Percentiles rank a stretch among this genome's conserved stretches.
phyloP scores from a whole-genome alignment of 2,888 invertebrate species.

The Cyrtodaria siliqua region DNA sequence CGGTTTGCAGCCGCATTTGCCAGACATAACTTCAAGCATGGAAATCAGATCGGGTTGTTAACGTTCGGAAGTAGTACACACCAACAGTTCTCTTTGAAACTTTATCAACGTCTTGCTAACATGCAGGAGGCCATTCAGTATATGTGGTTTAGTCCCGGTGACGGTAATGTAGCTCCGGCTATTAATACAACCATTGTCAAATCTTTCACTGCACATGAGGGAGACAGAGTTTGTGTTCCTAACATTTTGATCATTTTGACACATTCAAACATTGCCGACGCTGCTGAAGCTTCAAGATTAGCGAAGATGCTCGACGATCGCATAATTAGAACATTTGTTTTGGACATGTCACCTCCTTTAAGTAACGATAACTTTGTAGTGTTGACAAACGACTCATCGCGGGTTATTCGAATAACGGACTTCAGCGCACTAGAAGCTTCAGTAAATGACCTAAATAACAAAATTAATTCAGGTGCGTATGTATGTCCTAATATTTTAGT shows the following conservation, averaged over 20 bases:
- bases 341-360: neutral
- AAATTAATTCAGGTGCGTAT: too few relatives aligned
- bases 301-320: neutral
- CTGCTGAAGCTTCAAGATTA: neutral
- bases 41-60: conserved; percentile 14
- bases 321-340: neutral
- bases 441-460: too few relatives aligned
- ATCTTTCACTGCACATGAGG: conserved; percentile 20
- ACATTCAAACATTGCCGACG: neutral
- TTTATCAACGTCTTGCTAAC: neutral
- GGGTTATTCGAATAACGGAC: too few relatives aligned
- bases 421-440: too few relatives aligned
- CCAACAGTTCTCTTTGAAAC: conserved; percentile 27
- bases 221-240: conserved; percentile 34
- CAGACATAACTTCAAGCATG: neutral
- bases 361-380: too few relatives aligned
- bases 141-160: conserved; percentile 28
- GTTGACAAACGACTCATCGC: too few relatives aligned
- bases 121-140: conserved; percentile 12
- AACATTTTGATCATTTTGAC: conserved; percentile 25
- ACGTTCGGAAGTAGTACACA: conserved; percentile 29
- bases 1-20: conserved; percentile 10
- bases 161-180: conserved; percentile 21
- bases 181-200: conserved; percentile 24
- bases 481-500: too few relatives aligned